Conservation (phyloP, 1,140 invertebrate genomes). For the Hirudo medicinalis region DNA sequence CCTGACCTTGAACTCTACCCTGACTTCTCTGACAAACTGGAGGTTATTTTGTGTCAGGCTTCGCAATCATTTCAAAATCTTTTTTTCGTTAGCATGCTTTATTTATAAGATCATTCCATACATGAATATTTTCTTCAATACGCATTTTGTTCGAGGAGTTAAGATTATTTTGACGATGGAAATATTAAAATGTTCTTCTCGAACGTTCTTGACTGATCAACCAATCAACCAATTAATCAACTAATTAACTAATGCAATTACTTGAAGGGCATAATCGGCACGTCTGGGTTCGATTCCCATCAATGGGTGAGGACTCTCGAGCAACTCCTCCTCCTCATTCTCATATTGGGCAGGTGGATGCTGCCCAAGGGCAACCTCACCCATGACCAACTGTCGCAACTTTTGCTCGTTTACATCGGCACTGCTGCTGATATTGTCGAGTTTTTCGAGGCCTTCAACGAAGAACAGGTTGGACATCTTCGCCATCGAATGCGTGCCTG, state of each 20-base stretch:
- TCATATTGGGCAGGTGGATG: slow-evolving; percentile 75
- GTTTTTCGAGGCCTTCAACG: slow-evolving; percentile 78
- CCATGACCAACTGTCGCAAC: slow-evolving; percentile 75
- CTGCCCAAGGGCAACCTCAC: slow-evolving; percentile 73
- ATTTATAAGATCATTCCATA: neutral
- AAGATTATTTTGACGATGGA: neutral
- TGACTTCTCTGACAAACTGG: slow-evolving; percentile 11
- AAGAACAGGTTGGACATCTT: slow-evolving; percentile 30
- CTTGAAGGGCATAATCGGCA: slow-evolving; percentile 10
- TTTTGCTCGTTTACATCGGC: slow-evolving; percentile 60
- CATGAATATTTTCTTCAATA: neutral
- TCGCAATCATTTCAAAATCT: neutral
- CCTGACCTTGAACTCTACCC: slow-evolving; percentile 2
- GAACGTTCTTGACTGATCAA: too few species aligned
- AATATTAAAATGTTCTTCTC: neutral
- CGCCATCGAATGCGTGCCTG: neutral
- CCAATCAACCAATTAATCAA: neutral
- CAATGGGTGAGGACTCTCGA: slow-evolving; percentile 70
- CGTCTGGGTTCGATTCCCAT: slow-evolving; percentile 23
- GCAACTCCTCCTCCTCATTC: slow-evolving; percentile 74
- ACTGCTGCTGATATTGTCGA: slow-evolving; percentile 89
- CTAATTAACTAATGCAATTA: neutral
- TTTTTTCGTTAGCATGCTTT: neutral
- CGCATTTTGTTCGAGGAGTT: neutral
- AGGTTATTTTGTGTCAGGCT: neutral